A percentile compares a stretch with the other conserved stretches of the same genome.
Conservation (phyloP, 2,797 vertebrate genomes). For the Taenioides sp. region DNA sequence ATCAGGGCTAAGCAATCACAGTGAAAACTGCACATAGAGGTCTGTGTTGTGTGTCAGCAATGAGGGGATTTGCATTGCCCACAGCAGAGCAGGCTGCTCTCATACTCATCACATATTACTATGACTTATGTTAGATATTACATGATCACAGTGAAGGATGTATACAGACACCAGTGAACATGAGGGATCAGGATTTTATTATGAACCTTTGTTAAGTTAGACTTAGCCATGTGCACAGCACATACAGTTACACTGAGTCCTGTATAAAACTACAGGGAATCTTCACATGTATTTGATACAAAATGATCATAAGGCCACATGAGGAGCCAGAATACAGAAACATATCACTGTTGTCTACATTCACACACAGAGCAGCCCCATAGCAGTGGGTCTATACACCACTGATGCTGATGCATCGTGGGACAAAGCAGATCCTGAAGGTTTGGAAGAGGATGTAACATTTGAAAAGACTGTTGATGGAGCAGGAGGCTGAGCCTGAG, state of each 20-base stretch:
- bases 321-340: slow-evolving; percentile 47
- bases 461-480: no score
- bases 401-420: not conserved
- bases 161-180: slow-evolving; percentile 27
- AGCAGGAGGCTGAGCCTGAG: not conserved
- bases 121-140: no score
- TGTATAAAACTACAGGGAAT: slow-evolving; percentile 93
- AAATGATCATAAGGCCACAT: slow-evolving; percentile 66
- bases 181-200: slow-evolving; percentile 54
- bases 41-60: not conserved
- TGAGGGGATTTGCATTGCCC: not conserved
- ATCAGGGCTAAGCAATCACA: not conserved
- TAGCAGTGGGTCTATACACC: not conserved
- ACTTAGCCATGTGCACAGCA: slow-evolving; percentile 89
- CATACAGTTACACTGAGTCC: slow-evolving; percentile 83
- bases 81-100: not conserved
- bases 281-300: slow-evolving; percentile 43
- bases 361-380: slow-evolving; percentile 6
- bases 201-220: slow-evolving; percentile 63
- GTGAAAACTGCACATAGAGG: not conserved
- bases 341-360: slow-evolving; percentile 29
- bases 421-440: no score
- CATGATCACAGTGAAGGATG: slow-evolving; percentile 7
- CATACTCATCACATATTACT: slow-evolving; percentile 8
- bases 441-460: no score